Evolutionary conservation across 2,888 invertebrate genomes (phyloP).

Genomic region (Drosophila prolongata): DNA sequence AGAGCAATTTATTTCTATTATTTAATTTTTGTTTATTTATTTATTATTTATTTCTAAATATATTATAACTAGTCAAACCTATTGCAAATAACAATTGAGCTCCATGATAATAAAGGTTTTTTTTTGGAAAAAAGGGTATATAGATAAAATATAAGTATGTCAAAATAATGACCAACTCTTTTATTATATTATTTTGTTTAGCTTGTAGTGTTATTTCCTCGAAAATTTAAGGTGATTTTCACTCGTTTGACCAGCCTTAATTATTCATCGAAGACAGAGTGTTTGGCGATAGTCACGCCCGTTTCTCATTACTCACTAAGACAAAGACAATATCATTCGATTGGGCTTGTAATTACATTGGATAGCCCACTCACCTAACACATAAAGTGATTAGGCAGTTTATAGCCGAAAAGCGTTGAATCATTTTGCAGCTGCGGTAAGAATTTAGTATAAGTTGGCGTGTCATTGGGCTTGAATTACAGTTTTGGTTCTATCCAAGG

Average conservation of each 20-base stretch:
- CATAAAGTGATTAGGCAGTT: slow-evolving; percentile 61
- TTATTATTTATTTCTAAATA: neutral
- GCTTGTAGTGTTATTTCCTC: neutral
- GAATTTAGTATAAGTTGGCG: slow-evolving; percentile 52
- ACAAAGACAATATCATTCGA: slow-evolving; percentile 34
- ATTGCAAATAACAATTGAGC: neutral
- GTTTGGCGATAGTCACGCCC: slow-evolving; percentile 26
- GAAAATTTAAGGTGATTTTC: no score
- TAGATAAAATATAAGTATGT: neutral
- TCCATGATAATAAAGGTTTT: no score
- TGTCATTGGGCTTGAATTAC: slow-evolving; percentile 39
- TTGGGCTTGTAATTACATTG: slow-evolving; percentile 44
- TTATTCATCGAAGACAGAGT: slow-evolving; percentile 19
- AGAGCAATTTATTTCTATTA: no score
- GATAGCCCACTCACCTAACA: slow-evolving; percentile 51
- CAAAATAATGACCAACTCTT: no score
- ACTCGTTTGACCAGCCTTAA: slow-evolving; percentile 18
- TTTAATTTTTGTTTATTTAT: no score
- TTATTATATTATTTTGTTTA: no score
- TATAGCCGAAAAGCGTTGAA: slow-evolving; percentile 47
- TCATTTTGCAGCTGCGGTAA: slow-evolving; percentile 55
- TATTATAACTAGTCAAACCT: no score
- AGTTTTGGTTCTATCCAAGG: slow-evolving; percentile 22
- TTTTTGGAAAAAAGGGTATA: no score
- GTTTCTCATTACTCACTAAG: slow-evolving; percentile 32